phyloP scores from a whole-genome alignment of 2,113 vertebrate genomes.

The pig (Sus scrofa) region T2T-Sscrofa CM000828.6:42893501-42894000 shows the following conservation, averaged over 20 bases:
- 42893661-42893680: background rate
- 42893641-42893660: background rate
- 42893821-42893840: background rate
- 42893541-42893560: background rate
- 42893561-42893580: background rate
- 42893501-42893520: background rate
- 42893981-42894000: background rate
- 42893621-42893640: background rate
- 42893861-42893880: background rate
- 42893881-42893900: background rate
- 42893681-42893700: background rate
- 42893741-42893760: background rate
- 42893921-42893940: background rate
- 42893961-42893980: background rate
- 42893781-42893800: background rate
- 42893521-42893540: background rate
- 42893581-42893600: background rate
- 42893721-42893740: background rate
- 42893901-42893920: background rate
- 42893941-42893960: background rate
- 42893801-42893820: background rate
- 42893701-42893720: accelerated
- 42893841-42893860: background rate
- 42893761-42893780: background rate
- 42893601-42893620: background rate